Evolutionary conservation across 2,113 vertebrate genomes (phyloP), one percentile per base, ranked within the genome.

Genomic region (Heterotis niloticus): DNA sequence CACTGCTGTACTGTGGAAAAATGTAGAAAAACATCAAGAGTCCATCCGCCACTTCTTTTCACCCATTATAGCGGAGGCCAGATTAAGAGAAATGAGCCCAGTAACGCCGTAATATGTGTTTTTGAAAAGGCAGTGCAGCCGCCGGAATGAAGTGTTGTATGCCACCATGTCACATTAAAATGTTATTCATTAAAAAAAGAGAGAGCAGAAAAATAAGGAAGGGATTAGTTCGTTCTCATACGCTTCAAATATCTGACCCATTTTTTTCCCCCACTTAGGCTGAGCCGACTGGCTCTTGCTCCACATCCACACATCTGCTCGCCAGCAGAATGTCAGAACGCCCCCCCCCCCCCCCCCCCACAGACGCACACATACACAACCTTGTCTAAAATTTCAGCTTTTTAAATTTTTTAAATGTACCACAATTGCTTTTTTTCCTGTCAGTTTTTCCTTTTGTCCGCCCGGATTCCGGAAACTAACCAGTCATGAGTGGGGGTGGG

Each of bases 401-500:
- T 60, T 69, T 29, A 4, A 69, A 78, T 69, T 59, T 68, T 24
- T 62, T 69, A 14, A 65, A 26, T 76, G 29, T 79, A 2, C 23
- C 26, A 20, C 74, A 56, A 44, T 4, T 71, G 70, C 82, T 65
- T 74, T 56, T 69, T 59, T 64, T 34, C 76, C 82, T 67, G 44
- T 85, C 75, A 82, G n/a, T 85, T 84, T 81, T 78, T 83, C 83
- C 80, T 76, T 81, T 68, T 76, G 75, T 87, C 83, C 84, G 85
- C 81, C 78, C 80, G 80, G 28, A 80, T 84, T 81, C 80, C 73
- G 67, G 82, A 83, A 85, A 84, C 79, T 84, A 78, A 81, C 77
- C n/a, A 76, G 68, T 84, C 83, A 83, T 87, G 79, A 83, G 81
- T 26, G n/a, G n/a, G n/a, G n/a, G n/a, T n/a, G n/a, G n/a, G n/a